Evolutionary conservation across 2,888 invertebrate species (phyloP).

Genomic region (Toxonevra muliebris): DNA sequence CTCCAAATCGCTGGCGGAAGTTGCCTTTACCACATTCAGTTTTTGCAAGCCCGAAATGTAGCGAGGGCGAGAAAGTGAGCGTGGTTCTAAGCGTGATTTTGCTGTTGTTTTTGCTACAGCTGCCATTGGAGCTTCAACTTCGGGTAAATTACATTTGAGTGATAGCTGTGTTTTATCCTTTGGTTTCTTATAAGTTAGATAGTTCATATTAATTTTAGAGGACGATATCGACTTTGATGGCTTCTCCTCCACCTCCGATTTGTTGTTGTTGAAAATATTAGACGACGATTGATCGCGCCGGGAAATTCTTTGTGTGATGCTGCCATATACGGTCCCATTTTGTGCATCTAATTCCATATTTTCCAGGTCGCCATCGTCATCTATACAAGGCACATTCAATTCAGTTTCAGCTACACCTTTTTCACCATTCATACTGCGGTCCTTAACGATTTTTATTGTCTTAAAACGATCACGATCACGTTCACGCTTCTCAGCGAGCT

Average conservation of each 20-base stretch:
- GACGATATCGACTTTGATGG: conserved; percentile 21
- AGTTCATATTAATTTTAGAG: conserved; percentile 48
- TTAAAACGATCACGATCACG: conserved; percentile 64
- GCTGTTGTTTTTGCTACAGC: not conserved
- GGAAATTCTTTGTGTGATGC: conserved; percentile 47
- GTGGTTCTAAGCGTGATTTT: conserved; percentile 41
- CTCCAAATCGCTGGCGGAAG: conserved; percentile 57
- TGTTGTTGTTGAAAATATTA: conserved; percentile 45
- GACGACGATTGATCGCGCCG: conserved; percentile 49
- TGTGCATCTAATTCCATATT: conserved; percentile 10
- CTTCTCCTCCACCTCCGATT: conserved; percentile 40
- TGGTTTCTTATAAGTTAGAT: conserved; percentile 59
- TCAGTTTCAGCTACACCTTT: conserved; percentile 40
- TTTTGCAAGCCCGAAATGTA: conserved; percentile 60
- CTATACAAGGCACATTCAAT: conserved; percentile 63
- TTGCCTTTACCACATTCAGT: conserved; percentile 57
- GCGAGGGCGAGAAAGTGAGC: conserved; percentile 61
- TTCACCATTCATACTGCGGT: conserved; percentile 34
- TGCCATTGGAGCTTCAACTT: conserved; percentile 31
- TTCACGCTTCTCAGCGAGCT: conserved; percentile 54
- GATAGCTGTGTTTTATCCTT: conserved; percentile 49
- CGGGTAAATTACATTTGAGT: conserved; percentile 34
- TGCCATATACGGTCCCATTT: conserved; percentile 1
- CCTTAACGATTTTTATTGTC: conserved; percentile 62
- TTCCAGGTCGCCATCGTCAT: conserved; percentile 43